Conservation (phyloP, 64 coral and sea anemone species). For the Stylophora pistillata region DNA sequence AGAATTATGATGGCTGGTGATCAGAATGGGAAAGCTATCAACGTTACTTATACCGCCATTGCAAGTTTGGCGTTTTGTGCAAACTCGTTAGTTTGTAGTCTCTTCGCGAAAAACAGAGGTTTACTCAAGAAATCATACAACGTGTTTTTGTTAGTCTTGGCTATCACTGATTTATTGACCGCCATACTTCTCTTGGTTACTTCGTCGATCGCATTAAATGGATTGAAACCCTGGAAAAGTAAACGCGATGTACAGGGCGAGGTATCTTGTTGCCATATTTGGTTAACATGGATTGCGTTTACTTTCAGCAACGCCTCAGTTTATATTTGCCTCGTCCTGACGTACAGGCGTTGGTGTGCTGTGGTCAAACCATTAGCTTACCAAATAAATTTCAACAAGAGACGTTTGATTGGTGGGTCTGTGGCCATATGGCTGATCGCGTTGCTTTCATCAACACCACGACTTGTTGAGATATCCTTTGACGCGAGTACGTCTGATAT, state of each 20-base stretch:
- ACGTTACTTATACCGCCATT: not conserved
- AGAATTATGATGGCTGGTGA: not conserved
- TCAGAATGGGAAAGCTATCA: not conserved
- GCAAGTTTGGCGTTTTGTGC: constrained; percentile 38
- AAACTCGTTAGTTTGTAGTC: constrained; percentile 43
- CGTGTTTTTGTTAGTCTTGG: constrained; percentile 31
- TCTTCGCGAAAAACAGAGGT: constrained; percentile 53
- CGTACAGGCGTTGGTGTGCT: constrained; percentile 63
- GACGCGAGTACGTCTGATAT: not conserved
- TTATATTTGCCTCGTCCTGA: constrained; percentile 58
- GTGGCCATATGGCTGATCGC: not conserved
- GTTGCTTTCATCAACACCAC: not conserved
- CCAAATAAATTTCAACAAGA: constrained; percentile 39
- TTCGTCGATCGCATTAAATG: constrained; percentile 10
- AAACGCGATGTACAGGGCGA: not conserved
- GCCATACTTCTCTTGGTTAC: constrained; percentile 1
- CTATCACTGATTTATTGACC: constrained; percentile 29
- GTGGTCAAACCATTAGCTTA: constrained; percentile 54
- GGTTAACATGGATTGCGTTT: constrained; percentile 55
- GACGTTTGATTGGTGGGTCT: not conserved
- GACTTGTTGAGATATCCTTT: constrained; percentile 28
- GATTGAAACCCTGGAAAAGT: not conserved
- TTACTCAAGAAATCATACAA: constrained; percentile 61
- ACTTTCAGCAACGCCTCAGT: constrained; percentile 28
- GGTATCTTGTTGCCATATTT: constrained; percentile 9